Percentiles rank a stretch among this genome's conserved stretches.
phyloP scores from a whole-genome alignment of 2,888 invertebrate genomes.

The Chymomyza amoena region DNA sequence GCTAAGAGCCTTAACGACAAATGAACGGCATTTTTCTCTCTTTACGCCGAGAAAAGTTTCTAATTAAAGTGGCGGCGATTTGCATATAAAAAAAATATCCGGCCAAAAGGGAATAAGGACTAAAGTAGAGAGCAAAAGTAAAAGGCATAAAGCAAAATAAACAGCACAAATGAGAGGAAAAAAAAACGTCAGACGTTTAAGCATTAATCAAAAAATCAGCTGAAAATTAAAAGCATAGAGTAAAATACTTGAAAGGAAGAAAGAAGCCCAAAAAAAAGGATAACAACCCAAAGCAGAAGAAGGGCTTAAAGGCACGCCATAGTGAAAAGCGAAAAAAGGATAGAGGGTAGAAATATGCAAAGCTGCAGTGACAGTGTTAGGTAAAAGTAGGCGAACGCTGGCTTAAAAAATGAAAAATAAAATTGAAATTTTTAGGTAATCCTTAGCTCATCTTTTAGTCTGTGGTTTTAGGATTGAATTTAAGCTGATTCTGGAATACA shows the following conservation, averaged over 20 bases:
- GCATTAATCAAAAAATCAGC: conserved; percentile 73
- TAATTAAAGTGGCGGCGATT: conserved; percentile 67
- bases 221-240: conserved; percentile 60
- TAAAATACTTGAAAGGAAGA: neutral
- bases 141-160: neutral
- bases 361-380: neutral
- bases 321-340: too few species aligned
- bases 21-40: conserved; percentile 49
- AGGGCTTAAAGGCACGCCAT: neutral
- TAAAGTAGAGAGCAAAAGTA: neutral
- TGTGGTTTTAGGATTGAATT: too few species aligned
- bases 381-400: too few species aligned
- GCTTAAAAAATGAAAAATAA: too few species aligned
- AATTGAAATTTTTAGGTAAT: too few species aligned
- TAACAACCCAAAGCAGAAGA: neutral
- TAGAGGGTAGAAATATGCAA: neutral
- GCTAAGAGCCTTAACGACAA: conserved; percentile 21
- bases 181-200: conserved; percentile 49
- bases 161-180: neutral
- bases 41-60: conserved; percentile 30
- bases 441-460: too few species aligned
- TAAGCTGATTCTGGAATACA: too few species aligned
- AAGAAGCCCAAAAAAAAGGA: neutral
- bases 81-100: conserved; percentile 48
- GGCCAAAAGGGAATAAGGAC: neutral